These are phyloP conservation scores for Pteruthius melanotis DNA, from an alignment of 2,113 vertebrate genomes.

Conservation along the genomic window DNA sequence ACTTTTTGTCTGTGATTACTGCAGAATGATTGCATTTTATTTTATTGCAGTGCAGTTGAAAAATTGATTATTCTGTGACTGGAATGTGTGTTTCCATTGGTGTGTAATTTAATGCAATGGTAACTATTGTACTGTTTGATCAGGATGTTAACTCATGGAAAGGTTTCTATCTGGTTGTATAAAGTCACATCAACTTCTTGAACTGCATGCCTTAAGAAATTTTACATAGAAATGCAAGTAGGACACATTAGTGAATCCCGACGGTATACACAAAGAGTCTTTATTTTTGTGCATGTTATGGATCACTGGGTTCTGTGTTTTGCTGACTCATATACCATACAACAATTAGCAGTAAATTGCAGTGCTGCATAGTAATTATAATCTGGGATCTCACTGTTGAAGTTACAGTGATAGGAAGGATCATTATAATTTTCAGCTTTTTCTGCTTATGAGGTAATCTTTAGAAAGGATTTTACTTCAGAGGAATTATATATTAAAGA, in stretches of 20 bases:
- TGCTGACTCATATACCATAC: not conserved
- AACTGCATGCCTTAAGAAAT: not conserved
- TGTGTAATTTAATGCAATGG: not conserved
- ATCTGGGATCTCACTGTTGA: not conserved
- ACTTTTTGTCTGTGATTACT: not conserved
- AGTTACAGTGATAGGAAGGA: not conserved
- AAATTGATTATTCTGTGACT: not conserved
- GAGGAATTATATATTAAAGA: not conserved
- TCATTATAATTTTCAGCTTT: not conserved
- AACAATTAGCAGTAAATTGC: conserved; percentile 5
- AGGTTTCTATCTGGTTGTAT: not conserved
- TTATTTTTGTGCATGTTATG: conserved; percentile 37
- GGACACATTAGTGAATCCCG: not conserved
- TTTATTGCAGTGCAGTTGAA: not conserved
- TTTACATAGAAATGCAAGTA: not conserved
- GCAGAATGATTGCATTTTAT: not conserved
- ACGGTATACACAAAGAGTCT: not conserved
- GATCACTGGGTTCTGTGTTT: conserved; percentile 16
- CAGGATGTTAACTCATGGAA: not conserved
- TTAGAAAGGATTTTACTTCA: not conserved
- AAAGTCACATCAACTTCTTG: not conserved
- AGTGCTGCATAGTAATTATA: not conserved
- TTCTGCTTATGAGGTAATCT: not conserved
- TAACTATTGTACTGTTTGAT: not conserved
- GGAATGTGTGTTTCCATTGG: not conserved